These are phyloP conservation scores for Chloroclystis v-ata DNA, from an alignment of 2,888 invertebrate genomes.

Conservation along the genomic window DNA sequence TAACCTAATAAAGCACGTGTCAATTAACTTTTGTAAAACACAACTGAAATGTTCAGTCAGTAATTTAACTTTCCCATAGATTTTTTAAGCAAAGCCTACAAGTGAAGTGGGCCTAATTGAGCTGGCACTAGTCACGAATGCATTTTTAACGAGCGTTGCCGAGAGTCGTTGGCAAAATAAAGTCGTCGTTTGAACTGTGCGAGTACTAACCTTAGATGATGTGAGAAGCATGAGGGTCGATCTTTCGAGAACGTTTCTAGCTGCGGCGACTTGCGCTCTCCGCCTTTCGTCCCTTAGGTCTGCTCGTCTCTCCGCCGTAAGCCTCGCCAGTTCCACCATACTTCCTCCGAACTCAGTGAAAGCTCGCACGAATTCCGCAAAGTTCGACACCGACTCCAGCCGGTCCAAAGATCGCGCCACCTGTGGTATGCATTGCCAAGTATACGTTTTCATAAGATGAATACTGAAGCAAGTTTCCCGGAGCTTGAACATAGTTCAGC, in stretches of 20 bases:
- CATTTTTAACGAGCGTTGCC: slow-evolving; percentile 3
- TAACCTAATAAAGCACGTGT: too few species aligned
- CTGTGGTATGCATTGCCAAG: slow-evolving; percentile 51
- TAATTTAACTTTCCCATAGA: background rate
- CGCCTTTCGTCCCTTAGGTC: slow-evolving; percentile 95
- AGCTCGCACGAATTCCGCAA: slow-evolving; percentile 98
- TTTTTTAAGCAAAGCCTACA: slow-evolving; percentile 3
- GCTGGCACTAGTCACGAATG: slow-evolving; percentile 2
- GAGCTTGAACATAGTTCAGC: slow-evolving; percentile 23
- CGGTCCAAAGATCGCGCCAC: slow-evolving; percentile 89
- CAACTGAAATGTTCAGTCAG: background rate
- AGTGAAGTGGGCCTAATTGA: slow-evolving; percentile 7
- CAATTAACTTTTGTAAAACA: too few species aligned
- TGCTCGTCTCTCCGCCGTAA: slow-evolving; percentile 89
- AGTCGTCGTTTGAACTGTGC: slow-evolving; percentile 19
- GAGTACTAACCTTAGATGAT: slow-evolving; percentile 88
- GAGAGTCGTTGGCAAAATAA: background rate
- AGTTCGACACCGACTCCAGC: slow-evolving; percentile 91
- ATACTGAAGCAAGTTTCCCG: slow-evolving; percentile 27
- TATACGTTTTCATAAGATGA: slow-evolving; percentile 25
- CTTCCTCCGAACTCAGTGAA: slow-evolving; percentile 99
- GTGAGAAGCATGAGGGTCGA: slow-evolving; percentile 98
- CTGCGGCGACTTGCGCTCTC: slow-evolving; percentile 97
- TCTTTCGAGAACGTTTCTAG: slow-evolving; percentile 95
- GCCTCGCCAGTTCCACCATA: slow-evolving; percentile 98